These are phyloP conservation scores for Falcunculus frontatus DNA, from an alignment of 2,113 vertebrate genomes.

Conservation along the genomic window DNA sequence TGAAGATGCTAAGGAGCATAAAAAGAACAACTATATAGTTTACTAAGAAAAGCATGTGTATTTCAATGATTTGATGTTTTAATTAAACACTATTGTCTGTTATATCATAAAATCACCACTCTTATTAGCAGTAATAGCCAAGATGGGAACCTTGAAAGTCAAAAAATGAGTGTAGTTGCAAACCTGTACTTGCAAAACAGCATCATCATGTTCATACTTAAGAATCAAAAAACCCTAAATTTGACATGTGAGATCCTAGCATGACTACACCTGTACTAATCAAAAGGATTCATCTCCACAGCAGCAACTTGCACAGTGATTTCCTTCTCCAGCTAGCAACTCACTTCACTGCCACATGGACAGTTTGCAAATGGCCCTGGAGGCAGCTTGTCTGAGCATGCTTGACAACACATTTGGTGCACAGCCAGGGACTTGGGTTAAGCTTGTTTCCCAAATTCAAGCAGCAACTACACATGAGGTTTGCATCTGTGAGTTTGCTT, in stretches of 20 bases:
- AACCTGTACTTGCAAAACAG: not conserved
- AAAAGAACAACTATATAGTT: not conserved
- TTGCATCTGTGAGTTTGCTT: not conserved
- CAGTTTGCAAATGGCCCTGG: not conserved
- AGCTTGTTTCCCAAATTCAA: not conserved
- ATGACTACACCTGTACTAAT: not conserved
- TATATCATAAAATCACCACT: not conserved
- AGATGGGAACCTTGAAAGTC: not conserved
- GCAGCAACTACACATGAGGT: not conserved
- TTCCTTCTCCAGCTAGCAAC: not conserved
- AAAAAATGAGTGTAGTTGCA: not conserved
- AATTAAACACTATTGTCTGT: not conserved
- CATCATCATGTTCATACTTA: not conserved
- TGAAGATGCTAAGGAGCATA: not conserved
- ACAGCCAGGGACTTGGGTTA: not conserved
- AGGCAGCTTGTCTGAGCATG: slow-evolving; percentile 19
- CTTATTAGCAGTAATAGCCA: not conserved
- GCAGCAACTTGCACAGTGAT: not conserved
- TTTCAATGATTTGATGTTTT: not conserved
- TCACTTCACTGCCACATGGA: not conserved
- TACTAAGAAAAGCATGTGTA: not conserved
- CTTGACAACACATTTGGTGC: not conserved
- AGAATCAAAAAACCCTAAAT: not conserved
- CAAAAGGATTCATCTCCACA: not conserved
- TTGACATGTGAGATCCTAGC: not conserved